phyloP scores from a whole-genome alignment of 2,113 vertebrate species.

The Asarcornis scutulata region DNA sequence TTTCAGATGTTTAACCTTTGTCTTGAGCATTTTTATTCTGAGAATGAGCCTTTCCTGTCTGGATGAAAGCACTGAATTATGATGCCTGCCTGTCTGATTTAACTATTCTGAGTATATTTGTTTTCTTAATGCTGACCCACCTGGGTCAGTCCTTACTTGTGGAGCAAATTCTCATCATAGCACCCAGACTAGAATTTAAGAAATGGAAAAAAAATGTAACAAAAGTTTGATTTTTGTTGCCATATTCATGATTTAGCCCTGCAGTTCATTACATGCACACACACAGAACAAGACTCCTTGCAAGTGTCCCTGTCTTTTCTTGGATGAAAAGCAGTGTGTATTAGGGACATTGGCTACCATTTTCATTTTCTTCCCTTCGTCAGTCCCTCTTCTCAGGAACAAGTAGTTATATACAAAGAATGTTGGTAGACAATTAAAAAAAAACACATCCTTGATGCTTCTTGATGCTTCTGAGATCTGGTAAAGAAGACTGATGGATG shows the following conservation, averaged over 20 bases:
- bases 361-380: neutral
- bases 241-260: neutral
- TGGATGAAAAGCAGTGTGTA: neutral
- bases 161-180: neutral
- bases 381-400: neutral
- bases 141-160: rapidly evolving
- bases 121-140: neutral
- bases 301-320: neutral
- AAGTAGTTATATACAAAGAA: neutral
- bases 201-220: neutral
- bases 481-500: neutral
- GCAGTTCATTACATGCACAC: neutral
- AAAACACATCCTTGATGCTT: neutral
- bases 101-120: neutral
- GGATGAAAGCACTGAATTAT: neutral
- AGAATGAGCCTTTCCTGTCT: neutral
- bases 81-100: neutral
- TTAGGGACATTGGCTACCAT: neutral
- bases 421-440: neutral
- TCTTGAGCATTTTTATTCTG: neutral
- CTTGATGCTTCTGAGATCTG: neutral
- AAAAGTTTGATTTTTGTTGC: neutral
- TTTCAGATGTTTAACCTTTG: neutral
- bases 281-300: neutral
- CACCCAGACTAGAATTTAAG: neutral